Base-by-base conservation (phyloP, 2,797 vertebrate genomes). In the Typhlichthys eigenmanni region DNA sequence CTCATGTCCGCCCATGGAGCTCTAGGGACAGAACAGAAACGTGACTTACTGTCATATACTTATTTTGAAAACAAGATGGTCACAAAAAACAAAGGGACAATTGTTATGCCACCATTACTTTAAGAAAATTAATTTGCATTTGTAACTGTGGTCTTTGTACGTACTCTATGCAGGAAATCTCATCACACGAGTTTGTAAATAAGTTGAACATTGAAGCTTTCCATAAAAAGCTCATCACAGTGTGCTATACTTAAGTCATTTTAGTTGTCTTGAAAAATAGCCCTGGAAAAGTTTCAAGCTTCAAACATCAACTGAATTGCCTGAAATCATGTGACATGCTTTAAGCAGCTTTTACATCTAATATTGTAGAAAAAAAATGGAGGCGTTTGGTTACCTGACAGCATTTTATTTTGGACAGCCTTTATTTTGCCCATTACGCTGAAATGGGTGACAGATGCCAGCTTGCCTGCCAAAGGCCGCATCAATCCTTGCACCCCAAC, bases 391-490 rank as follows among this genome's bases (percentile, higher is more conserved):
- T 80, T 80, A 84, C 76, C 78, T 85, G 82, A 79, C 76, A 79
- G 68, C 72, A 60, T 64, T 50, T 19, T 49, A 19, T 81, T 83
- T 71, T 79, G 62, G 71, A 62, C 75, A 71, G 74, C 61, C 75
- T 85, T 68, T 82, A 71, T 68, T 68, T 55, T 79, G 78, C 74
- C 81, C 76, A 85, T 89, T 86, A 88, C 58, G 61, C 70, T 78
- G 80, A 85, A 83, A 84, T 63, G 66, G 79, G 75, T 84, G 90
- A 91, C 89, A 92, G 87, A 88, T 90, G 85, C 88, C 86, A 86
- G 77, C 82, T 86, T 75, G 78, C 68, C 87, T 90, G 89, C 89
- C 85, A 90, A 85, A 86, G 84, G 77, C 82, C 80, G 71, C 85
- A 83, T 90, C 87, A 84, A 77, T 88, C 75, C 68, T 79, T 66